These are phyloP conservation scores for Ochlodes sylvanus DNA, from an alignment of 2,888 invertebrate species.

Conservation along the genomic window DNA sequence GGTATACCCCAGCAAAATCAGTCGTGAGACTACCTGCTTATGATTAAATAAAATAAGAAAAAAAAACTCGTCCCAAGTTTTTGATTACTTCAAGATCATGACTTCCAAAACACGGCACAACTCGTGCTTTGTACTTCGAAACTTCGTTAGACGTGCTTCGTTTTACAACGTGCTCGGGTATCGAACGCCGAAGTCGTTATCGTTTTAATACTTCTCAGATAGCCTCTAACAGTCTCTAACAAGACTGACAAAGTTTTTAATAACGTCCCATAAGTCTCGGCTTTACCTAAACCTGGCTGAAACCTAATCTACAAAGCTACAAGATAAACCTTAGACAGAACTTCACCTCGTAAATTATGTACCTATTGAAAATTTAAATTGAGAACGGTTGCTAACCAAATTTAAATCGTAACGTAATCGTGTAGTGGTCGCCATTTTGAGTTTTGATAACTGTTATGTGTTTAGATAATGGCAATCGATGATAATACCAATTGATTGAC, in stretches of 20 bases:
- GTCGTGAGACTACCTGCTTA: too few species aligned
- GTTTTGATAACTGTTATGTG: too few species aligned
- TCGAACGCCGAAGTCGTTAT: constrained; percentile 8
- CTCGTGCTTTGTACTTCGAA: constrained; percentile 15
- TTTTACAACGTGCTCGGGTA: constrained; percentile 4
- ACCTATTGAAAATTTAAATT: too few species aligned
- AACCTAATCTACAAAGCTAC: too few species aligned
- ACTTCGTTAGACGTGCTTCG: constrained; percentile 11
- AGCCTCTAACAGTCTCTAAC: neutral
- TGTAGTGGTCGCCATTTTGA: too few species aligned
- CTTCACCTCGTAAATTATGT: too few species aligned
- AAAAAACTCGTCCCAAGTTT: neutral
- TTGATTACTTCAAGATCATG: constrained; percentile 10
- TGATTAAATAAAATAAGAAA: neutral
- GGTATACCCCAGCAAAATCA: too few species aligned
- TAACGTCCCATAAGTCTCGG: neutral
- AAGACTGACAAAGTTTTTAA: neutral
- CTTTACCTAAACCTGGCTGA: neutral
- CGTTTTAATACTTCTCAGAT: constrained; percentile 2
- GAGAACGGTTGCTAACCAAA: too few species aligned
- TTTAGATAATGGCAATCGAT: too few species aligned
- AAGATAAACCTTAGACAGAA: too few species aligned
- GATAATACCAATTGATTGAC: too few species aligned
- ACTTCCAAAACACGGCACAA: constrained; percentile 7
- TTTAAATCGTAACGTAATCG: too few species aligned